These are phyloP conservation scores for Bubo bubo DNA, from an alignment of 2,113 vertebrate genomes.

Conservation along the genomic window DNA sequence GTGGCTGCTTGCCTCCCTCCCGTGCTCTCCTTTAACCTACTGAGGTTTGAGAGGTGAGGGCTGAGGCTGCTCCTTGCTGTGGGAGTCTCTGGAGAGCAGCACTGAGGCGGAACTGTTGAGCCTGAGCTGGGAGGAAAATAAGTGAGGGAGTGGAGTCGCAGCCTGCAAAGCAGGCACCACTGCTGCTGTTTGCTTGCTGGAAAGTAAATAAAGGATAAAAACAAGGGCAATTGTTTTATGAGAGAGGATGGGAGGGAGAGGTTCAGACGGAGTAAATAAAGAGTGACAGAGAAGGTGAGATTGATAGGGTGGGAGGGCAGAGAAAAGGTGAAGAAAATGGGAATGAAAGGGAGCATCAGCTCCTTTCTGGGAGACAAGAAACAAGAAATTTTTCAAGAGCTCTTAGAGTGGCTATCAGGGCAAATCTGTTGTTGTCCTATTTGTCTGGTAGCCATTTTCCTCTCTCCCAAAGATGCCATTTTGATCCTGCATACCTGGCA, in stretches of 20 bases:
- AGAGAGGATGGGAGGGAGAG: not conserved
- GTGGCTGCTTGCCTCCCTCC: not conserved
- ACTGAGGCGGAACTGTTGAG: not conserved
- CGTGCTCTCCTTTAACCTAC: not conserved
- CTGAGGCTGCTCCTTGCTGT: not conserved
- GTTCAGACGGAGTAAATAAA: not conserved
- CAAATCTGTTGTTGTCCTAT: not conserved
- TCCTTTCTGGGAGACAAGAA: not conserved
- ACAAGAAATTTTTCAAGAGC: not conserved
- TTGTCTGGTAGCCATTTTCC: not conserved
- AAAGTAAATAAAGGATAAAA: slow-evolving; percentile 12
- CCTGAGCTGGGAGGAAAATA: slow-evolving; percentile 35
- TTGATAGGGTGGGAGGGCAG: not conserved
- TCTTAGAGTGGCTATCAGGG: not conserved
- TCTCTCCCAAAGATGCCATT: not conserved
- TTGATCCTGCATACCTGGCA: not conserved
- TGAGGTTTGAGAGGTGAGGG: not conserved
- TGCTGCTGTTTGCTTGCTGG: accelerated
- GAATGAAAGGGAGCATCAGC: not conserved
- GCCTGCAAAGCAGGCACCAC: not conserved
- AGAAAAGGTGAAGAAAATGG: not conserved
- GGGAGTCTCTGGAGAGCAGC: slow-evolving; percentile 45
- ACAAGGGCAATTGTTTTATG: not conserved
- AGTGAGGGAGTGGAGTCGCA: not conserved
- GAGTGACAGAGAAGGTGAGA: not conserved